Conservation (phyloP, 2,888 invertebrate species). For the Oxycera nigricornis region DNA sequence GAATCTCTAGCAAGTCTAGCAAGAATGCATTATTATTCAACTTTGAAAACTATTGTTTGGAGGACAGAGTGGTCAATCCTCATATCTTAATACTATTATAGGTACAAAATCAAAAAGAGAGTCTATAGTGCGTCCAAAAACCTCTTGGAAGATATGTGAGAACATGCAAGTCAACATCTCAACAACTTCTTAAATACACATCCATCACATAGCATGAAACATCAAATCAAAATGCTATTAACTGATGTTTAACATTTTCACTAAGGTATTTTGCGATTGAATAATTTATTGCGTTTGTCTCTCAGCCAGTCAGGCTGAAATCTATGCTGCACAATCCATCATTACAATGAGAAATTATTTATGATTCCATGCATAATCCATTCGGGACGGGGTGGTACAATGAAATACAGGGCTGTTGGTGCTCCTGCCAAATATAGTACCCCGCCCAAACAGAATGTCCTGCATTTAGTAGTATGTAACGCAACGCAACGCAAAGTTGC, state of each 20-base stretch:
- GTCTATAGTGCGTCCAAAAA: too few relatives aligned
- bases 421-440: not conserved
- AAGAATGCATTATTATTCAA: too few relatives aligned
- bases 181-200: too few relatives aligned
- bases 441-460: not conserved
- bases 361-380: constrained; percentile 44
- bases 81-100: too few relatives aligned
- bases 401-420: not conserved
- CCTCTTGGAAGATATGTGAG: too few relatives aligned
- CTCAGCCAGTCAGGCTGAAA: constrained; percentile 13
- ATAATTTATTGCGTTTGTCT: constrained; percentile 42
- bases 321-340: constrained; percentile 42
- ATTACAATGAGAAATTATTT: constrained; percentile 45
- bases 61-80: too few relatives aligned
- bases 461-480: not conserved
- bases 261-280: constrained; percentile 40
- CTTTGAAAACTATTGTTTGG: too few relatives aligned
- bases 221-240: constrained; percentile 34
- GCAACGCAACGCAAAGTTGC: not conserved
- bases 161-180: too few relatives aligned
- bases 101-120: too few relatives aligned
- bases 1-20: too few relatives aligned
- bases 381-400: too few relatives aligned
- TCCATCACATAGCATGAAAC: not conserved
- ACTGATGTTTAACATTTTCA: constrained; percentile 43